These are phyloP conservation scores for Ibidorhyncha struthersii DNA, from an alignment of 2,113 vertebrate species.

Conservation along the genomic window DNA sequence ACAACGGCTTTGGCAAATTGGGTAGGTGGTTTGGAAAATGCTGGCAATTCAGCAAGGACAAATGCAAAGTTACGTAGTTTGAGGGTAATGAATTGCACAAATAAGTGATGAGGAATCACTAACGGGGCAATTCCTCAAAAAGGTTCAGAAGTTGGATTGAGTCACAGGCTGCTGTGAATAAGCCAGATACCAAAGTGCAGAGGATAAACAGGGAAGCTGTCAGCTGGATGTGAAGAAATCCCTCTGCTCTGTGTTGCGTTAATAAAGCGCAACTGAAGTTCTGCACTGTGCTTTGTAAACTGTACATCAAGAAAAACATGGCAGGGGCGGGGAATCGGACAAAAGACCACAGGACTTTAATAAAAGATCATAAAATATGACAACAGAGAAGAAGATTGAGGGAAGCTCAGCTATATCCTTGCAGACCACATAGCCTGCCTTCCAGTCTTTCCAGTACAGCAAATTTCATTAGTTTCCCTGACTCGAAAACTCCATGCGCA, in stretches of 20 bases:
- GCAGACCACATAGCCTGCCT: not conserved
- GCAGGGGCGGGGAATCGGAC: rapidly evolving
- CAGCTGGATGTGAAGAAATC: not conserved
- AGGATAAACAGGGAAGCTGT: not conserved
- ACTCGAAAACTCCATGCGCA: not conserved
- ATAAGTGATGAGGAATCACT: not conserved
- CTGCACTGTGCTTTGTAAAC: not conserved
- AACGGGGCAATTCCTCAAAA: not conserved
- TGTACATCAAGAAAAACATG: not conserved
- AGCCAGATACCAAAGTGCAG: not conserved
- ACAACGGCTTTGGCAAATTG: not conserved
- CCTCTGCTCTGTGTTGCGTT: rapidly evolving
- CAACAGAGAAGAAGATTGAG: not conserved
- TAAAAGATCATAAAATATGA: not conserved
- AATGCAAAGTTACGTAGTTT: not conserved
- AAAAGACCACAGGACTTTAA: not conserved
- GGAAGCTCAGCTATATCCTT: not conserved
- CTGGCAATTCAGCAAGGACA: not conserved
- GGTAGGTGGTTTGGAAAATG: not conserved
- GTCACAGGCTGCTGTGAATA: not conserved
- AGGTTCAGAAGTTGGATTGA: not conserved
- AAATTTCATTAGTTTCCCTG: not conserved
- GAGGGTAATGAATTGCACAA: not conserved
- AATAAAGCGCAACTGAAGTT: not conserved
- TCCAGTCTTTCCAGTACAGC: not conserved